Percentiles rank a stretch among this genome's conserved stretches.
Evolutionary conservation across 2,797 vertebrate species (phyloP).

Genomic region (Babyrousa celebensis): DNA sequence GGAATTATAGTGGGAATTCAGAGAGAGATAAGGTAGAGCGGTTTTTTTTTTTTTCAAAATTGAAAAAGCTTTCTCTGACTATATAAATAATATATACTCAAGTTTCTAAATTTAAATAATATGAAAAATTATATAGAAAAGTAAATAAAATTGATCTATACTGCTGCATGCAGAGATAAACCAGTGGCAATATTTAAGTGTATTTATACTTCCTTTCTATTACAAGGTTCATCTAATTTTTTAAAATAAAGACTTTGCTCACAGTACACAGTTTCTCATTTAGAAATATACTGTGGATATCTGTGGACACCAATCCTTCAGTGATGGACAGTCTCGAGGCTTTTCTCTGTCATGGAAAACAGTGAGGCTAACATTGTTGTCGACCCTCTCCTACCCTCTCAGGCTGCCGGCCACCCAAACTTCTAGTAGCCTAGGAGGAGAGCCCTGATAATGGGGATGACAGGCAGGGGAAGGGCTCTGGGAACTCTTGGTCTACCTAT

Average conservation of each 20-base stretch:
- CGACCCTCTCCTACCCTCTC: not conserved
- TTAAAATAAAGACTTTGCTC: not conserved
- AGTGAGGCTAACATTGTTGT: not conserved
- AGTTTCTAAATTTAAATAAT: conserved; percentile 56
- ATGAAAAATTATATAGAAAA: conserved; percentile 68
- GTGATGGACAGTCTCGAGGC: not conserved
- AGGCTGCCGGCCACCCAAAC: not conserved
- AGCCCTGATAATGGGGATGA: no score
- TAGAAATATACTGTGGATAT: not conserved
- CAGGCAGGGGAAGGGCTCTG: not conserved
- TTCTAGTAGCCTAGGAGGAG: no score
- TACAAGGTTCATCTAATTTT: not conserved
- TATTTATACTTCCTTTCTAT: conserved; percentile 40
- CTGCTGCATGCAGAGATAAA: not conserved
- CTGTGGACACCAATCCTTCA: not conserved
- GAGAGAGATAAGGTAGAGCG: not conserved
- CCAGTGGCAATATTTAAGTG: conserved; percentile 36
- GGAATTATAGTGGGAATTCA: conserved; percentile 59
- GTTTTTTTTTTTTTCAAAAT: not conserved
- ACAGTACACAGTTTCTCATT: not conserved
- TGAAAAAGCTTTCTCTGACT: conserved; percentile 72
- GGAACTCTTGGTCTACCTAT: not conserved
- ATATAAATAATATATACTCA: conserved; percentile 62
- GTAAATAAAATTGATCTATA: conserved; percentile 49
- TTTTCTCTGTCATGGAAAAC: not conserved